Evolutionary conservation across 2,888 invertebrate species (phyloP), one percentile per base, ranked within the genome.

Genomic region (Aethes cnicana): DNA sequence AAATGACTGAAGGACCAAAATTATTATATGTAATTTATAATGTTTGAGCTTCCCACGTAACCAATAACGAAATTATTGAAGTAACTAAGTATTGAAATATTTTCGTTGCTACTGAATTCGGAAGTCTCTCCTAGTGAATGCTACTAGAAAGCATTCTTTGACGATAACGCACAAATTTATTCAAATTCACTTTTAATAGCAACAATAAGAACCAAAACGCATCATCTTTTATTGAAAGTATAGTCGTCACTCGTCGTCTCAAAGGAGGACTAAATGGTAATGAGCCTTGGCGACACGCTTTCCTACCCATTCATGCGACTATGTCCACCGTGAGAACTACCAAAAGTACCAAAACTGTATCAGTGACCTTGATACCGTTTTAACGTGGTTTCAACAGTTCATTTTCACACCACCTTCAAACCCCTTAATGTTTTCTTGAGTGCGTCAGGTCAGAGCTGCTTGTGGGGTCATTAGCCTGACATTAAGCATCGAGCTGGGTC

Each of bases 381-480:
- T 42, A 49, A 50, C 44, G 28, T 21, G 21, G 50, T 44, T 49
- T 17, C 35, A 49, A 42, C 26, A 26, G 43, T 21, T 16, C 4
- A n/a, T 12, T 5, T 35, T 25, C 36, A 44, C 46, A 36, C 43
- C 35, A 18, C 43, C 28, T 36, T 43, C 30, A 17, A 28, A 17
- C 23, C 18, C 39, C 44, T 46, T 50, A 41, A 50, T 33, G 42
- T 41, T 50, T 41, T 54, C 61, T 55, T 61, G 55, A 48, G 58
- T 59, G 62, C 59, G 57, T 62, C 58, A 63, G 54, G 72, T 62
- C 60, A 56, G 56, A 52, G 57, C 58, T 60, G 65, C 62, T 66
- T 64, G 70, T 68, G 68, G 68, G 82, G 83, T 83, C 82, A 74
- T 86, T 84, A 81, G 74, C 81, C 84, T 70, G 63, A 66, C 77